These are phyloP conservation scores for Bergia sp. DNA, from an alignment of 92 coral and sea anemone species.

Conservation along the genomic window DNA sequence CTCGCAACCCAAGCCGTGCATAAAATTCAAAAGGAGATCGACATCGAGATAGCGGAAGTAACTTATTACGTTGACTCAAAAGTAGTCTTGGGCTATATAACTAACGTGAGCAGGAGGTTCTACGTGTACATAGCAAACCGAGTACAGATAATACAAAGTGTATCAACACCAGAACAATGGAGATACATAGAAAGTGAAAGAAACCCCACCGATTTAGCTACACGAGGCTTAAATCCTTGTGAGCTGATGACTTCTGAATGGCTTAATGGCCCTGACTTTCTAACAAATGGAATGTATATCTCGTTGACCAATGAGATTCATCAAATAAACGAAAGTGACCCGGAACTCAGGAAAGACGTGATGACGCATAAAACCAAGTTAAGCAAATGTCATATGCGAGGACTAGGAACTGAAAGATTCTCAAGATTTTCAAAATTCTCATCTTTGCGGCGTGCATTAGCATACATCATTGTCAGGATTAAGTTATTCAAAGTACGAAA, in stretches of 20 bases:
- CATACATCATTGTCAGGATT: constrained; percentile 26
- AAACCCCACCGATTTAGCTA: constrained; percentile 56
- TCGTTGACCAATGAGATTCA: not conserved
- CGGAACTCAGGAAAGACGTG: constrained; percentile 43
- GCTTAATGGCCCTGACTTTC: constrained; percentile 49
- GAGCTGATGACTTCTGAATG: constrained; percentile 33
- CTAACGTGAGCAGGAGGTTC: constrained; percentile 50
- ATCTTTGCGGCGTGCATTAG: constrained; percentile 52
- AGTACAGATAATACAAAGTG: constrained; percentile 51
- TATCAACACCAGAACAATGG: constrained; percentile 49
- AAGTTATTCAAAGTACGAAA: constrained; percentile 1
- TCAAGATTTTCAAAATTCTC: constrained; percentile 41
- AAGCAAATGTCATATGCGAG: not conserved
- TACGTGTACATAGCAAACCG: constrained; percentile 57
- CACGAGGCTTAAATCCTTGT: constrained; percentile 22
- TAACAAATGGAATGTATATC: not conserved
- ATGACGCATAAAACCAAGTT: not conserved
- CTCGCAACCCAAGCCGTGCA: constrained; percentile 54
- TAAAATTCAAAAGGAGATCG: constrained; percentile 45
- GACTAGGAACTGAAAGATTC: constrained; percentile 40
- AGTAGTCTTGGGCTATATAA: constrained; percentile 57
- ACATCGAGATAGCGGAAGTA: constrained; percentile 49
- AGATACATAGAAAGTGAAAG: constrained; percentile 39
- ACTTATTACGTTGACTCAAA: constrained; percentile 58
- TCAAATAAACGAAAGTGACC: constrained; percentile 40